Base-by-base conservation (phyloP, 2,888 invertebrate genomes). In the Philhelius pedissequus region DNA sequence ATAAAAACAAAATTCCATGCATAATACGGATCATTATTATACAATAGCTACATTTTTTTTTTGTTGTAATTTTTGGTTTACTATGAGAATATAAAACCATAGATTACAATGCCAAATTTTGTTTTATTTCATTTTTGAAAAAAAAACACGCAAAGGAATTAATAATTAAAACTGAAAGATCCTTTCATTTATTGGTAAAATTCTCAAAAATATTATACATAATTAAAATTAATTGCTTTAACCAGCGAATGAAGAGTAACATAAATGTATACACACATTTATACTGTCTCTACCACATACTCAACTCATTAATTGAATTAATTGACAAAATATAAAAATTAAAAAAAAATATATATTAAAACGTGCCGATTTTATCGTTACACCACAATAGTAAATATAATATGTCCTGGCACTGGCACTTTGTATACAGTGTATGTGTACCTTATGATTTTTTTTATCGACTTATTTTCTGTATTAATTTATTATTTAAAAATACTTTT, bases 131-230 rank as follows among this genome's bases (percentile, higher is more conserved):
- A 40, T 25, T 25, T 6, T n/a, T n/a, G n/a, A 6, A 48, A 22
- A 25, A n/a, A 35, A 22, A 40, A 45, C 32, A 25, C 38, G n/a
- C 13, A 45, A 70, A 30, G 27, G 48, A 58, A 70, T 70, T 70
- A 58, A 58, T 70, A 48, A 70, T 48, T 58, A 48, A 70, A 70
- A 58, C n/a, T 35, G 32, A 70, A 70, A 35, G 70, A 70, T 70
- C 32, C 20, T 25, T 70, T 35, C 45, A 58, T 40, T 56, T 69
- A 32, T 43, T 56, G 43, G 20, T 58, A 35, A 70, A 70, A 68
- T n/a, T 30, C 32, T 48, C 64, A 60, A 68, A 56, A 66, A 69
- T 56, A 45, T 56, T 48, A 56, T 45, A 56, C 30, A 70, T 70
- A 48, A 58, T 70, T 70, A 70, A 70, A 58, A 58, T 70, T 35